Conservation (phyloP, 2,888 invertebrate species). For the Plebejus melissa region DNA sequence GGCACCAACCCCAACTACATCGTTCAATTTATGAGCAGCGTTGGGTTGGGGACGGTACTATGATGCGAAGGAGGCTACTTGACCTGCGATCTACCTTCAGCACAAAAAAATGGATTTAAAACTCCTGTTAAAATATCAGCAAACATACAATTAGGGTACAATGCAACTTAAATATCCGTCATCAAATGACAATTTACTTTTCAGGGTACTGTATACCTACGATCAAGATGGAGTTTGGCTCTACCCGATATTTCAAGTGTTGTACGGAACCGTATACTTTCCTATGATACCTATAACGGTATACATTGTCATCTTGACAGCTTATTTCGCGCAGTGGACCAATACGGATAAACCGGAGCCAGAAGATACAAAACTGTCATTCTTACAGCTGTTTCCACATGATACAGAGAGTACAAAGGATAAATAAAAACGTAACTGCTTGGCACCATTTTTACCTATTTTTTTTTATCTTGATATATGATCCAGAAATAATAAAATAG, state of each 20-base stretch:
- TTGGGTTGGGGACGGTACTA: too few relatives aligned
- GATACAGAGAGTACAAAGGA: not conserved
- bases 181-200: slow-evolving; percentile 37
- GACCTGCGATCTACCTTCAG: too few relatives aligned
- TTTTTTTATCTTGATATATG: not conserved
- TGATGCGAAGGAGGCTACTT: too few relatives aligned
- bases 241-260: slow-evolving; percentile 52
- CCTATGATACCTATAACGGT: slow-evolving; percentile 39
- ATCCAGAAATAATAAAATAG: not conserved
- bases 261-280: slow-evolving; percentile 52
- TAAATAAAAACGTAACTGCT: not conserved
- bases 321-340: slow-evolving; percentile 55
- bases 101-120: too few relatives aligned
- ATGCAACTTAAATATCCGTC: not conserved
- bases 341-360: slow-evolving; percentile 44
- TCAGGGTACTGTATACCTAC: slow-evolving; percentile 60
- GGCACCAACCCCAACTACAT: too few relatives aligned
- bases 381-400: not conserved
- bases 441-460: not conserved
- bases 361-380: slow-evolving; percentile 25
- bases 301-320: slow-evolving; percentile 36
- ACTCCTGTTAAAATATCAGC: too few relatives aligned
- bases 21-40: too few relatives aligned
- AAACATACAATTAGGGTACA: too few relatives aligned
- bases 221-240: slow-evolving; percentile 52